phyloP scores from a whole-genome alignment of 2,113 vertebrate genomes.

The Reinhardtius hippoglossoides region DNA sequence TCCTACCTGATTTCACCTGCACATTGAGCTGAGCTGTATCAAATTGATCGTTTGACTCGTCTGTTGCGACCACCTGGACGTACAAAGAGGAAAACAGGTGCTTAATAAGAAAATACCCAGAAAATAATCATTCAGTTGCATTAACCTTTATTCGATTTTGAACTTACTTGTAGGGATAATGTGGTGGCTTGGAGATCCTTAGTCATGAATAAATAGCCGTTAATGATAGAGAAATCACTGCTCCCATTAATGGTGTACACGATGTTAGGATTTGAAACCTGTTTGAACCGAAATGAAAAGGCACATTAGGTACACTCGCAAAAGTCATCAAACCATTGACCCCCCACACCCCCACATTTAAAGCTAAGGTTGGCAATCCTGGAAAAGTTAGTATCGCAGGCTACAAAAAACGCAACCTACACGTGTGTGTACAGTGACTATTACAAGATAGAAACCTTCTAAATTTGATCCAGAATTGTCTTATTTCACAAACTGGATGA shows the following conservation, averaged over 20 bases:
- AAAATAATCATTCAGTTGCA: background rate
- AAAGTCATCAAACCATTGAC: too few relatives aligned
- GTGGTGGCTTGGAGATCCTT: slow-evolving; percentile 13
- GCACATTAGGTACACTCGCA: background rate
- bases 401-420: too few relatives aligned
- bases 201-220: slow-evolving; percentile 81
- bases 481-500: too few relatives aligned
- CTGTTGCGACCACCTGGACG: slow-evolving; percentile 72
- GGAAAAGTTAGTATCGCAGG: too few relatives aligned
- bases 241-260: slow-evolving; percentile 77
- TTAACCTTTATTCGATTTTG: background rate
- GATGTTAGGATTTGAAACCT: slow-evolving; percentile 86
- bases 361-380: too few relatives aligned
- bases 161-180: slow-evolving; percentile 66
- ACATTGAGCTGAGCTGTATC: slow-evolving; percentile 53
- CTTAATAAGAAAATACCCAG: background rate
- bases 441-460: too few relatives aligned
- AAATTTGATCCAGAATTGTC: too few relatives aligned
- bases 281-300: slow-evolving; percentile 1
- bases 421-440: too few relatives aligned
- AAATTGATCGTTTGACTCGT: slow-evolving; percentile 56
- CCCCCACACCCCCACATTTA: too few relatives aligned
- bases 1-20: slow-evolving; percentile 73
- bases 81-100: background rate
- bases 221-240: slow-evolving; percentile 68